A percentile compares a stretch with the other conserved stretches of the same genome.
phyloP scores from a whole-genome alignment of 2,888 invertebrate genomes.

The Agrochola litura region DNA sequence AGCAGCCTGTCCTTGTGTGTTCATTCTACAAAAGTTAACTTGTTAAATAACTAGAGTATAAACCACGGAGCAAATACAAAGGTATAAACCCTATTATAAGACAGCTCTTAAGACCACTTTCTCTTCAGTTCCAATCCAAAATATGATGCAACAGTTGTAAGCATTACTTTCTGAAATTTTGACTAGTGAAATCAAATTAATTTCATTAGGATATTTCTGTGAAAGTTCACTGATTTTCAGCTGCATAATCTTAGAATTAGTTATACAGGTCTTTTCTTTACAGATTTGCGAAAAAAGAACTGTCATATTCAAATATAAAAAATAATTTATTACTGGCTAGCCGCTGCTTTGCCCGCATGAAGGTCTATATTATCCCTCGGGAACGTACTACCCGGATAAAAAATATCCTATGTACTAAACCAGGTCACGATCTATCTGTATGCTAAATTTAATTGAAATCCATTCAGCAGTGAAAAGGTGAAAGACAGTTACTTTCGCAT shows the following conservation, averaged over 20 bases:
- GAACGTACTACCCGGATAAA: background rate
- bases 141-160: slow-evolving; percentile 12
- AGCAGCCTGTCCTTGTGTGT: background rate
- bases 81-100: background rate
- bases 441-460: background rate
- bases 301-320: background rate
- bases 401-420: background rate
- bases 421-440: background rate
- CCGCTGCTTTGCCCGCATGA: background rate
- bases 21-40: background rate
- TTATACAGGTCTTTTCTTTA: too few species aligned
- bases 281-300: background rate
- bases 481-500: background rate
- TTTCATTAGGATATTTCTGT: background rate
- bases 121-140: slow-evolving; percentile 12
- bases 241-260: background rate
- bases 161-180: background rate
- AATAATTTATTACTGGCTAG: background rate
- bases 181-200: background rate
- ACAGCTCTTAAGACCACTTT: slow-evolving; percentile 9
- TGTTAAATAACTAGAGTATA: background rate
- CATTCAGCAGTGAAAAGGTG: background rate
- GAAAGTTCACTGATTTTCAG: background rate
- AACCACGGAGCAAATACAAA: too few species aligned
- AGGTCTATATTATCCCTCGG: background rate